A percentile compares a stretch with the other conserved stretches of the same genome.
Evolutionary conservation across 2,888 invertebrate species (phyloP).

Genomic region (Macrophya annulata): DNA sequence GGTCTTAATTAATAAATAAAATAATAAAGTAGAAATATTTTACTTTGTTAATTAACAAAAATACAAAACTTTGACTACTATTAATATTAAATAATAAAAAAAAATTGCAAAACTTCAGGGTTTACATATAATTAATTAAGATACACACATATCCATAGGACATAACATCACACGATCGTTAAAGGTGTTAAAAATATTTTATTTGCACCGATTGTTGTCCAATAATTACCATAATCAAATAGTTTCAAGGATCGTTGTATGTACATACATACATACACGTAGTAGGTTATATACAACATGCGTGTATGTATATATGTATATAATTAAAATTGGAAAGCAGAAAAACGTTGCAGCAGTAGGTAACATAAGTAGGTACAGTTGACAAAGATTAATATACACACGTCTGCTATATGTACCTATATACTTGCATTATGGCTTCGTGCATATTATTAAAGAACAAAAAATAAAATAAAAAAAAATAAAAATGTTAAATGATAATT

Average conservation of each 20-base stretch:
- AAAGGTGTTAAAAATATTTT: conserved; percentile 40
- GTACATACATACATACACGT: neutral
- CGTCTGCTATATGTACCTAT: neutral
- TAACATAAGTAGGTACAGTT: neutral
- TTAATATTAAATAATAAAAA: neutral
- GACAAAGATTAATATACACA: conserved; percentile 17
- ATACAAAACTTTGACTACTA: neutral
- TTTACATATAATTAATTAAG: neutral
- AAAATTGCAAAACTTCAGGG: neutral
- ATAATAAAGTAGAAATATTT: neutral
- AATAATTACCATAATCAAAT: conserved; percentile 63
- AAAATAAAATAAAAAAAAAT: neutral
- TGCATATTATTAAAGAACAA: neutral
- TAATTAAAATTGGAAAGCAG: conserved; percentile 53
- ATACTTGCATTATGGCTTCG: neutral
- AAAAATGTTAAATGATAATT: neutral
- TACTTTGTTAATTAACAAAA: neutral
- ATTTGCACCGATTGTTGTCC: conserved; percentile 62
- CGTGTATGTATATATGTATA: neutral
- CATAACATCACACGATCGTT: conserved; percentile 18
- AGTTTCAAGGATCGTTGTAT: conserved; percentile 34
- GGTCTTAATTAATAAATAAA: neutral
- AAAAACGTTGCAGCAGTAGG: neutral
- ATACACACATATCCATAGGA: neutral
- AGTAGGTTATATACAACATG: neutral